Conservation (phyloP, 2,113 vertebrate species). For the Semnornis frantzii region DNA sequence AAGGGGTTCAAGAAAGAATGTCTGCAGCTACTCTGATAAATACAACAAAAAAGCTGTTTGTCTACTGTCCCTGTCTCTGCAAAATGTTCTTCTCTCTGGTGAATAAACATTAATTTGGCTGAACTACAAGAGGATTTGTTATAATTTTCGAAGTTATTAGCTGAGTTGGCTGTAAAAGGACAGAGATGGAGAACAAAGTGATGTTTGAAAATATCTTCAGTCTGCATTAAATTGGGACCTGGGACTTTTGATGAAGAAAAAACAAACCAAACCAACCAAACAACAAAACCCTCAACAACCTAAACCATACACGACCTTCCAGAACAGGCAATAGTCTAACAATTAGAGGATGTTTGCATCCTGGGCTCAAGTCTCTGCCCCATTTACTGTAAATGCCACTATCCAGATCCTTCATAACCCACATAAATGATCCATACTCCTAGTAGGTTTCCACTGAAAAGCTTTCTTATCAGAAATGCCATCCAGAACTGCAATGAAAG, state of each 20-base stretch:
- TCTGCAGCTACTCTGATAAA: not conserved
- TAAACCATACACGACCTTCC: not conserved
- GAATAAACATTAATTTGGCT: not conserved
- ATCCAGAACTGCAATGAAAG: not conserved
- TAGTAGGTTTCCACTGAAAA: not conserved
- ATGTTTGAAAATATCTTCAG: not conserved
- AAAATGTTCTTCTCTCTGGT: not conserved
- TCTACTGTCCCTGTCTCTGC: not conserved
- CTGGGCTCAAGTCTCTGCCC: not conserved
- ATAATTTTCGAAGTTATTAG: not conserved
- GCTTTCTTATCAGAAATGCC: not conserved
- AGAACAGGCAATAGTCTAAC: not conserved
- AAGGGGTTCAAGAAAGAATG: not conserved
- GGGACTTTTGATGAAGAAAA: not conserved
- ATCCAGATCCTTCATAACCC: too few species aligned
- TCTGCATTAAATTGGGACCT: not conserved
- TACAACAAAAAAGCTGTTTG: not conserved
- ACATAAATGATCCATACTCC: fast-evolving
- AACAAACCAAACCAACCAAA: too few species aligned
- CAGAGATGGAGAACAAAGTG: not conserved
- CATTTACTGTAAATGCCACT: not conserved
- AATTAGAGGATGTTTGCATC: not conserved
- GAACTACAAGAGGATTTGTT: not conserved
- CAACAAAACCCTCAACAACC: too few species aligned
- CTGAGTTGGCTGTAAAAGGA: not conserved